These are phyloP conservation scores for Gopherus evgoodei DNA, from an alignment of 2,113 vertebrate genomes.

Conservation along the genomic window DNA sequence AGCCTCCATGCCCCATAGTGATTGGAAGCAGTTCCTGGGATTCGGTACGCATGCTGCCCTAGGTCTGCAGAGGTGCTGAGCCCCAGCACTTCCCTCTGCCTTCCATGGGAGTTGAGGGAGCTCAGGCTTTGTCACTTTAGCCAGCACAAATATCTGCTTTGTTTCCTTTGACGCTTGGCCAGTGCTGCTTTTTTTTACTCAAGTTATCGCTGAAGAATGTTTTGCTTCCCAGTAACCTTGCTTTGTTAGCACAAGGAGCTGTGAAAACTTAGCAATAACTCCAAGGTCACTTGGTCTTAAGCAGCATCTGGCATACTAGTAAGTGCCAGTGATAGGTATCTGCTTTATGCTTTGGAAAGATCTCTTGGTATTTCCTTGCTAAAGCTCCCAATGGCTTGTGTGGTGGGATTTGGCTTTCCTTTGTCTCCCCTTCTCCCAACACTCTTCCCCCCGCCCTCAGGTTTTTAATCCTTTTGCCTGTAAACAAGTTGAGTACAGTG, in stretches of 20 bases:
- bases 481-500: conserved; percentile 49
- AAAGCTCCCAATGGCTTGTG: neutral
- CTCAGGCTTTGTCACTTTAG: neutral
- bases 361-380: neutral
- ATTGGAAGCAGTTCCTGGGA: neutral
- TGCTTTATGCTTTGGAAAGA: conserved; percentile 30
- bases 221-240: neutral
- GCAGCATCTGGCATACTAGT: conserved; percentile 33
- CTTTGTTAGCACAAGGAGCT: neutral
- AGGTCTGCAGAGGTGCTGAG: neutral
- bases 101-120: neutral
- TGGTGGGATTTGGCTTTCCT: too few relatives aligned
- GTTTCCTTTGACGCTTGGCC: neutral
- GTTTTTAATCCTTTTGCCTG: conserved; percentile 43
- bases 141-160: neutral
- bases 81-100: neutral
- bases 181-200: neutral
- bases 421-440: neutral
- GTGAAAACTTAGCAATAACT: neutral
- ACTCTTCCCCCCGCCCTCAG: neutral
- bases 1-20: neutral
- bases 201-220: neutral
- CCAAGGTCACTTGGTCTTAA: conserved; percentile 25
- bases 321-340: conserved; percentile 31
- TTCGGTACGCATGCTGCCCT: neutral